These are phyloP conservation scores for Numenius arquata DNA, from an alignment of 2,113 vertebrate species.

Conservation along the genomic window DNA sequence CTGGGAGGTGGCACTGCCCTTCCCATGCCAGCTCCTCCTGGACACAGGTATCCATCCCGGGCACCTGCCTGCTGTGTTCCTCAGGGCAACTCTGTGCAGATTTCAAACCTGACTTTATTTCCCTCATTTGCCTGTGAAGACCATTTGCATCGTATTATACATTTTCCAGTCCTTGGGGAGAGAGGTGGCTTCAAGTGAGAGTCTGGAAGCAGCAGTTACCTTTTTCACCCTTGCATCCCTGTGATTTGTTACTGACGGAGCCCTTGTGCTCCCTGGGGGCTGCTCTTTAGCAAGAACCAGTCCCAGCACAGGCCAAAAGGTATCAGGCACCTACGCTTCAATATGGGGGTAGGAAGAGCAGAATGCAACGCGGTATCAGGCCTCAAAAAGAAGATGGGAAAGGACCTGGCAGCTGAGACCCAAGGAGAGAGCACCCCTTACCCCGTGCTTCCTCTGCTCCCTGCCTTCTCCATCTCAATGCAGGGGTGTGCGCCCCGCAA, in stretches of 20 bases:
- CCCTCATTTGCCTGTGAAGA: not conserved
- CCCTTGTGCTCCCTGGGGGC: not conserved
- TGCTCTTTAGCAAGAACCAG: not conserved
- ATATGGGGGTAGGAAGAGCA: not conserved
- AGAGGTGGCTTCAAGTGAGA: not conserved
- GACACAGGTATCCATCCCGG: fast-evolving
- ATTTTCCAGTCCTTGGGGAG: constrained; percentile 4
- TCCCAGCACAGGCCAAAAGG: not conserved
- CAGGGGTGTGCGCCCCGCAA: not conserved
- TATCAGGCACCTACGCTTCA: not conserved
- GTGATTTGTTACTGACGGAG: not conserved
- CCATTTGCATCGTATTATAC: not conserved
- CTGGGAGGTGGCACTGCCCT: not conserved
- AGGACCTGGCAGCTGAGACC: not conserved
- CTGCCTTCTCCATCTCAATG: not conserved
- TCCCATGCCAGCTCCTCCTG: not conserved
- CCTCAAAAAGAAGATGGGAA: not conserved
- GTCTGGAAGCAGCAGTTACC: not conserved
- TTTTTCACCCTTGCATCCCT: not conserved
- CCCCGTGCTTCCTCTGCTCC: not conserved
- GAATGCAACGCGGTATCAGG: not conserved
- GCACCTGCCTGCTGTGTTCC: not conserved
- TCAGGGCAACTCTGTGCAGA: not conserved
- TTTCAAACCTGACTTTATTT: not conserved
- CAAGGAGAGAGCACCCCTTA: not conserved